Evolutionary conservation across 2,888 invertebrate species (phyloP), one percentile per base, ranked within the genome.

Genomic region (Agriotes lineatus): DNA sequence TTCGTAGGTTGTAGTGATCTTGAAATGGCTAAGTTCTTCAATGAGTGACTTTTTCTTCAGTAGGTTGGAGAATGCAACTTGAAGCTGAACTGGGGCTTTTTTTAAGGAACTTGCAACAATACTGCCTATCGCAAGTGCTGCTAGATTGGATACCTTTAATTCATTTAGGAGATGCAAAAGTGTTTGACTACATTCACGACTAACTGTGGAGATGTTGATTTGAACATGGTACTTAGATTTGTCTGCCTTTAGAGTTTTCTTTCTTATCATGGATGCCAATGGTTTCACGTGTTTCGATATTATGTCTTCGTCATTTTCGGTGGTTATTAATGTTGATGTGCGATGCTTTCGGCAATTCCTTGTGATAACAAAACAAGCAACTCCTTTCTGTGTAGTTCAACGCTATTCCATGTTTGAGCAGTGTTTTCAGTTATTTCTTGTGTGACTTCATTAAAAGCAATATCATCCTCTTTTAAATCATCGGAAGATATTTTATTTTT

Each of bases 241-340:
- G 35, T 35, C 35, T 6, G n/a, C 30, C 7, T 25, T 25, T 5
- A 3, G 5, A 25, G 30, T 25, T 35, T 9, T 2, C n/a, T 35
- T 48, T 7, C 20, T 18, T 19, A n/a, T 2, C 7, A 10, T 20
- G 6, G 6, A 48, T 48, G 48, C 5, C 16, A 35, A 16, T 30
- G 35, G 35, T 35, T 18, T 37, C 10, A 56, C 35, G 7, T 56
- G 56, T 19, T 35, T 12, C 16, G 35, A 35, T 18, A 56, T 48
- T 2, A 56, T 16, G n/a, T 56, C 19, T 7, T 56, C 56, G 35
- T 56, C 19, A 35, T 30, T 56, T 16, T 56, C 35, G 35, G 56
- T 35, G 16, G 12, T 25, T 25, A 52, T 22, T 25, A 30, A 25
- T 22, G n/a, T 7, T 9, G n/a, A 16, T 50, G 25, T 50, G 22